Evolutionary conservation across 2,888 invertebrate genomes (phyloP), one percentile per base, ranked within the genome.

Genomic region (Polyploca ridens): DNA sequence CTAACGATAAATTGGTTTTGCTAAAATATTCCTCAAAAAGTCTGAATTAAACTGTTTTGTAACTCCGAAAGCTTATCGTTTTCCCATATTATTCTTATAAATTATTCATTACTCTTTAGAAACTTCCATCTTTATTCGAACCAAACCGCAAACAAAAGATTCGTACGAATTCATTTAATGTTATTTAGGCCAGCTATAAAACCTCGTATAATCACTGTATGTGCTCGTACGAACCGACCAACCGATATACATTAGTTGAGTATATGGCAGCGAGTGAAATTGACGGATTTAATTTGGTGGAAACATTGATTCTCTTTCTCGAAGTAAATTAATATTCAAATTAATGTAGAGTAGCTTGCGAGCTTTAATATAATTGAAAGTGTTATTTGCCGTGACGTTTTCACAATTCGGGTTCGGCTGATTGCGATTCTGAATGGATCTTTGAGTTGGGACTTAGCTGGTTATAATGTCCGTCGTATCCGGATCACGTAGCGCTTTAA

Each of bases 361-460:
- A 81, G 75, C 70, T 71, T 72, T 73, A 74, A 75, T 75, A 69
- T 77, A 83, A 84, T 81, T 78, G 76, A 82, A 79, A 82, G 77
- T 79, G 76, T 77, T 79, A 76, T 76, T 81, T 78, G 83, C 75
- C 69, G 77, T 85, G 82, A 84, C 84, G 82, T 81, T 82, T 84
- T 79, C 76, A 75, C 78, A 73, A 72, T 78, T 80, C 75, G 68
- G 72, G 74, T 77, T 78, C 74, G 69, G 79, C 86, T 90, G 86
- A 91, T 91, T 91, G 84, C 84, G 76, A 91, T 91, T 91, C 91
- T 76, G 87, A 82, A 84, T 88, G 84, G 82, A 81, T 83, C 85
- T 82, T 81, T 78, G 82, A 84, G 84, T 84, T 81, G 83, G 84
- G 83, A 84, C 85, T 84, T 86, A 85, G 85, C 85, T 82, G 83